A percentile compares a stretch with the other conserved stretches of the same genome.
Evolutionary conservation across 2,113 vertebrate species (phyloP).

Genomic region (Balaenoptera acutorostrata): DNA sequence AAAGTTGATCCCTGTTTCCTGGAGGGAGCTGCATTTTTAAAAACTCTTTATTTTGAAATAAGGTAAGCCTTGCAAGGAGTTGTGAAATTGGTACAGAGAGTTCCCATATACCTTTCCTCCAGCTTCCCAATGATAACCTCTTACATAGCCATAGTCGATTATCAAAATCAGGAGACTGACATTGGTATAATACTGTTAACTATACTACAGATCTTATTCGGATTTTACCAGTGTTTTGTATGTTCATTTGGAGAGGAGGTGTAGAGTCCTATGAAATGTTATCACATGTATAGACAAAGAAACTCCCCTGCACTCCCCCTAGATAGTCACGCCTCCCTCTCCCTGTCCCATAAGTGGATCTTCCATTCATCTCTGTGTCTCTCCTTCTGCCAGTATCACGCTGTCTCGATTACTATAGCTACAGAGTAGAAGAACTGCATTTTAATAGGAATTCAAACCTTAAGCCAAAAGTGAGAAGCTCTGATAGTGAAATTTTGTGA

Average conservation of each 20-base stretch:
- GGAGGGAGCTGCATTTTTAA: background rate
- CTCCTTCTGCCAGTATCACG: too few species aligned
- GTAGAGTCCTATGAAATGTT: background rate
- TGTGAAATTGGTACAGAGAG: background rate
- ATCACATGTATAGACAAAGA: background rate
- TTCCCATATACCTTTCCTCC: background rate
- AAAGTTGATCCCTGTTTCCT: background rate
- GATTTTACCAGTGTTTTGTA: too few species aligned
- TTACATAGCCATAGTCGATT: fast-evolving
- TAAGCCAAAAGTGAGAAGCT: background rate
- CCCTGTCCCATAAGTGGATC: background rate
- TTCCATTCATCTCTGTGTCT: background rate
- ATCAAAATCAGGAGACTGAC: background rate
- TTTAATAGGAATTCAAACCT: background rate
- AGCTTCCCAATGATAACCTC: background rate
- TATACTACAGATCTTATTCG: background rate
- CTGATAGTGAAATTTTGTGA: background rate
- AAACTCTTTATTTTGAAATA: background rate
- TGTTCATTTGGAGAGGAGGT: too few species aligned
- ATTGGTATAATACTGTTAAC: background rate
- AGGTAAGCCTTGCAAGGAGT: background rate
- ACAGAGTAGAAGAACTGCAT: background rate
- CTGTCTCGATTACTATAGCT: background rate
- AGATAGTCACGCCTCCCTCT: background rate
- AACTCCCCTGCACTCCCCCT: fast-evolving